Conservation (phyloP, 1,140 invertebrate genomes). For the Magallana angulata region DNA sequence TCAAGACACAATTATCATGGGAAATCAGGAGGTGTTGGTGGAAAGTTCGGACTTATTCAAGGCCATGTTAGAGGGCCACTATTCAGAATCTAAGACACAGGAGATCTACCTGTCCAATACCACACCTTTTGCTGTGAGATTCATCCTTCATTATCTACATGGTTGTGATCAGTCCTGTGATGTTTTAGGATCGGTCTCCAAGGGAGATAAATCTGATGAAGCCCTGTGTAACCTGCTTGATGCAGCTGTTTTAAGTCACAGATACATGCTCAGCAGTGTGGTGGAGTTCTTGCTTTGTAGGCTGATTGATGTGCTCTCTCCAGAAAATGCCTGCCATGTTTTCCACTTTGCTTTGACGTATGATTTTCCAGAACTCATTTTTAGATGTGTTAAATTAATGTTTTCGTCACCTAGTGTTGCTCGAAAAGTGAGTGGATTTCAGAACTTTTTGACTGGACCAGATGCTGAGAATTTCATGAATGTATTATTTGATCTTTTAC, state of each 20-base stretch:
- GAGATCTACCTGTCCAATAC: conserved; percentile 58
- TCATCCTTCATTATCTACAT: conserved; percentile 66
- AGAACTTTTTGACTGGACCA: conserved; percentile 42
- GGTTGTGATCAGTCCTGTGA: conserved; percentile 58
- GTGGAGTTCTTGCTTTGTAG: conserved; percentile 32
- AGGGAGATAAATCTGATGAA: conserved; percentile 26
- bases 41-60: conserved; percentile 63
- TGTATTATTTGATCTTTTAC: conserved; percentile 13
- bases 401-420: conserved; percentile 4
- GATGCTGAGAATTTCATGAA: conserved; percentile 43
- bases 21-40: conserved; percentile 51
- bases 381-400: conserved; percentile 35
- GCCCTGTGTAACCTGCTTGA: conserved; percentile 40
- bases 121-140: conserved; percentile 56
- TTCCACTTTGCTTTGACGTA: conserved; percentile 54
- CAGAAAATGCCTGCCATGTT: conserved; percentile 32
- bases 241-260: conserved; percentile 42
- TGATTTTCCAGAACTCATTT: conserved; percentile 47
- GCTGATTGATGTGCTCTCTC: background rate
- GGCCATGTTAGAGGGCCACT: conserved; percentile 70
- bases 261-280: conserved; percentile 39
- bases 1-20: background rate
- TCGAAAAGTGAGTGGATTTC: conserved; percentile 43
- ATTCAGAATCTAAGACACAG: conserved; percentile 61
- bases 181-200: conserved; percentile 40